A percentile compares a stretch with the other conserved stretches of the same genome.
These are phyloP conservation scores for Hydrozoanthus tunicans DNA, from an alignment of 64 coral and sea anemone genomes.

Conservation along the genomic window DNA sequence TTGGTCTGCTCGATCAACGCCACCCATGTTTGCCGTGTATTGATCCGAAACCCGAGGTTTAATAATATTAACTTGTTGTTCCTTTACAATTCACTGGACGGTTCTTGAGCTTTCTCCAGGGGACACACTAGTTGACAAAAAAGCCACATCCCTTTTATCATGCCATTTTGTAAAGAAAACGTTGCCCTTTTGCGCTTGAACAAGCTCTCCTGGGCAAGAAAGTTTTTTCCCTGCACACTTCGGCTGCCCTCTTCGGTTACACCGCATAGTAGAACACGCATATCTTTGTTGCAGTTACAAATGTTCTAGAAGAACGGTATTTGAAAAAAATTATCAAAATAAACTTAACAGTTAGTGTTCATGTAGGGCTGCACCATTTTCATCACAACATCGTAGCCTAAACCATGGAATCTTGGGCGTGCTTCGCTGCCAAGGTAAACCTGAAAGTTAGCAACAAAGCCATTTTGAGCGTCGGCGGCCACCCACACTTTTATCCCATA, in stretches of 20 bases:
- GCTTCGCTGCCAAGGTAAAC: constrained; percentile 47
- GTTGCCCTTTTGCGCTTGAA: constrained; percentile 2
- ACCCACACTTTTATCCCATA: constrained; percentile 76
- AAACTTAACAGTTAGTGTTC: constrained; percentile 41
- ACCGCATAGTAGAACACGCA: constrained; percentile 33
- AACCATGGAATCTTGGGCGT: constrained; percentile 1
- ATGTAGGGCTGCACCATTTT: constrained; percentile 51
- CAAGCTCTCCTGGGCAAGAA: constrained; percentile 1
- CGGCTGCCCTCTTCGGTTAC: constrained; percentile 48
- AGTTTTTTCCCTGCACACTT: constrained; percentile 47
- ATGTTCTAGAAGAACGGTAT: constrained; percentile 12
- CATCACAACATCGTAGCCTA: constrained; percentile 63
- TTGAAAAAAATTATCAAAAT: constrained; percentile 62
- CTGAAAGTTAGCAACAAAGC: constrained; percentile 48
- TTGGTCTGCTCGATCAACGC: constrained; percentile 56
- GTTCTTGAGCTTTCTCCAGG: neutral
- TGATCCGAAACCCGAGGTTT: constrained; percentile 35
- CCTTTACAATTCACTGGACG: neutral
- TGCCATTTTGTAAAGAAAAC: constrained; percentile 35
- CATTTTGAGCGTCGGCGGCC: constrained; percentile 49
- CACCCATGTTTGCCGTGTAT: constrained; percentile 65
- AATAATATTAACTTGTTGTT: neutral
- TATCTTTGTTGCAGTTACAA: constrained; percentile 47
- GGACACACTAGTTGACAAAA: constrained; percentile 32
- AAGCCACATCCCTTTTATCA: constrained; percentile 16